Evolutionary conservation across 2,888 invertebrate genomes (phyloP), one percentile per base, ranked within the genome.

Genomic region (Dolichopus griseipennis): DNA sequence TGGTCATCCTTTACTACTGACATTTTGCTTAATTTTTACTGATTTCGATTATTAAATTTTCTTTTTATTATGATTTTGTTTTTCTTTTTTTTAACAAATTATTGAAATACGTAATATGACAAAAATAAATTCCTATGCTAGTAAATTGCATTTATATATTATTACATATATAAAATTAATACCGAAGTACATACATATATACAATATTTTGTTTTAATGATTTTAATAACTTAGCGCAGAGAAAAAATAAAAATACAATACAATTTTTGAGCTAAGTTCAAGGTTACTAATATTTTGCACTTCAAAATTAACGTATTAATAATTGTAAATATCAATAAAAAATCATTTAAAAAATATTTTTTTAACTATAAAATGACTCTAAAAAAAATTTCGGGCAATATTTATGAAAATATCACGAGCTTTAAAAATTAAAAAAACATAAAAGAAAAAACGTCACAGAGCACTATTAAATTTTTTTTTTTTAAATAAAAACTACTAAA

Each of bases 231-330:
- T 18, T 12, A 52, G 6, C 9, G 15, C 9, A 52, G 15, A 52
- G 6, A 12, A 52, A 43, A 43, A 18, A 18, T 2, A 18, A 52
- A 6, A 52, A n/a, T 18, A 52, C n/a, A n/a, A 52, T 9, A 18
- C 52, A 52, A 52, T 52, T 52, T 52, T n/a, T 52, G 15, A 52
- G n/a, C 15, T 52, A 52, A 52, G 52, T 52, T 52, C 52, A 52
- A 52, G 52, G 52, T 52, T 52, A 52, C 9, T 18, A 52, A 52
- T 52, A 12, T 6, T 52, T 52, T 52, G 52, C 9, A 52, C 6
- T 52, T 15, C 15, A 12, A 52, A n/a, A 52, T 18, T 52, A 52
- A 18, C 15, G 52, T n/a, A 41, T 18, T 52, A 52, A 52, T 52
- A n/a, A 52, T 52, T 52, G 18, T 18, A 52, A 52, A 52, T 52